phyloP scores from a whole-genome alignment of 2,797 vertebrate genomes.

The Ficedula albicollis region DNA sequence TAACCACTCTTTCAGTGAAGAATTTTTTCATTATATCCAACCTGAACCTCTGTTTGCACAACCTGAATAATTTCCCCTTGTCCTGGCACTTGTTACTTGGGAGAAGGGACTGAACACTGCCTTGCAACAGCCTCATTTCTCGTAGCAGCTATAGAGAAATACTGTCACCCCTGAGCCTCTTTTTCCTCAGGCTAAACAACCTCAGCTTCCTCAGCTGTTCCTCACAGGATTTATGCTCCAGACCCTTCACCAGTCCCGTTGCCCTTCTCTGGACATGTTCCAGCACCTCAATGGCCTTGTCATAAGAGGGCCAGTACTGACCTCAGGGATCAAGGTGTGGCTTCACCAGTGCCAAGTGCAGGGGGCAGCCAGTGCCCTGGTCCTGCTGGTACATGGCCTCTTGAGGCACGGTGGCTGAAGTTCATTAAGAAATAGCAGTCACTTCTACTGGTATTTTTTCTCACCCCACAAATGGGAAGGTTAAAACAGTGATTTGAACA shows the following conservation, averaged over 20 bases:
- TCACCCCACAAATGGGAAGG: not conserved
- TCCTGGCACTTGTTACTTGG: not conserved
- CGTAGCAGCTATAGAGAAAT: not conserved
- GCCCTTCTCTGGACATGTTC: not conserved
- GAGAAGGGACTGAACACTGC: not conserved
- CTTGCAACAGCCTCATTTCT: not conserved
- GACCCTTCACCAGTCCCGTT: not conserved
- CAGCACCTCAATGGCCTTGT: not conserved
- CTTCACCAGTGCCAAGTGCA: not conserved
- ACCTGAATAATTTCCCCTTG: not conserved
- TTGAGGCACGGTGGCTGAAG: not conserved
- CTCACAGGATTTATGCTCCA: not conserved
- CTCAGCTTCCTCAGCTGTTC: not conserved
- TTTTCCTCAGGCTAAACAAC: not conserved
- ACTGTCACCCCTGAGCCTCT: not conserved
- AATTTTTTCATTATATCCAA: not conserved
- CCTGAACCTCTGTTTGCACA: not conserved
- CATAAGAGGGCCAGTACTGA: not conserved
- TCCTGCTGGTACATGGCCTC: not conserved
- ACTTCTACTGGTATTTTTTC: not conserved
- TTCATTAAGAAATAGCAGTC: not conserved
- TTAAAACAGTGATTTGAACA: not conserved
- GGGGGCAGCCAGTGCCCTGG: fast-evolving
- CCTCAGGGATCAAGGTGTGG: not conserved
- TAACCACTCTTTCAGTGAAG: not conserved